Percentiles rank a stretch among this genome's conserved stretches.
phyloP scores from a whole-genome alignment of 2,888 invertebrate species.

The Exocentrus adspersus region DNA sequence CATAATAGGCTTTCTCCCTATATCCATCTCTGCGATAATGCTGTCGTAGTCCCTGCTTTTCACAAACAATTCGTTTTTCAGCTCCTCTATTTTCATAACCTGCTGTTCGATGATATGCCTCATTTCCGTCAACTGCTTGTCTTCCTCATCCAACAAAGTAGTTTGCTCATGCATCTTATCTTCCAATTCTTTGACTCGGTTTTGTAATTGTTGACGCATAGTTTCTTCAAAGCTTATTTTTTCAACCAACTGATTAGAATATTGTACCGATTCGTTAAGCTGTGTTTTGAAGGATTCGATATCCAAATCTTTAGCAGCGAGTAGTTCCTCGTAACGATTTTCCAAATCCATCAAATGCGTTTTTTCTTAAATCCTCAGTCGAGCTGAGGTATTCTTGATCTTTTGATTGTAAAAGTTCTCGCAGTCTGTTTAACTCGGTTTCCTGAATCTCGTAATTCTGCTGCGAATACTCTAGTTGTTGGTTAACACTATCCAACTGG shows the following conservation, averaged over 20 bases:
- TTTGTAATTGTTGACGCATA: slow-evolving; percentile 23
- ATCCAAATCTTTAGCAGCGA: slow-evolving; percentile 54
- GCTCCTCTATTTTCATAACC: slow-evolving; percentile 76
- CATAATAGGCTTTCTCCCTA: slow-evolving; percentile 44
- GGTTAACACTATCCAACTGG: slow-evolving; percentile 38
- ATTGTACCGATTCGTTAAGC: slow-evolving; percentile 43
- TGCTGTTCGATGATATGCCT: slow-evolving; percentile 74
- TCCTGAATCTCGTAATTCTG: slow-evolving; percentile 40
- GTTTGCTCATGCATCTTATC: slow-evolving; percentile 68
- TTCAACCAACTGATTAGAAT: slow-evolving; percentile 34
- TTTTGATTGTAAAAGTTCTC: slow-evolving; percentile 30
- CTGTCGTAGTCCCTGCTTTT: slow-evolving; percentile 70
- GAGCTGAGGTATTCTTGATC: slow-evolving; percentile 40
- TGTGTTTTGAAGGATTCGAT: slow-evolving; percentile 51
- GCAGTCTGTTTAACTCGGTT: slow-evolving; percentile 39
- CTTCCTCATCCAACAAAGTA: slow-evolving; percentile 67
- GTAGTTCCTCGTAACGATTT: slow-evolving; percentile 51
- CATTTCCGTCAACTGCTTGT: slow-evolving; percentile 68
- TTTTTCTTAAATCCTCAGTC: slow-evolving; percentile 38
- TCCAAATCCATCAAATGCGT: slow-evolving; percentile 44
- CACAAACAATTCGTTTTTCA: slow-evolving; percentile 74
- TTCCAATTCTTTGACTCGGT: slow-evolving; percentile 66
- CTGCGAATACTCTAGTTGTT: slow-evolving; percentile 40
- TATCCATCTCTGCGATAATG: slow-evolving; percentile 60
- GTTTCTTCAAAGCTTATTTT: slow-evolving; percentile 25